phyloP scores from a whole-genome alignment of 2,797 vertebrate genomes.

The Bufotes viridis region DNA sequence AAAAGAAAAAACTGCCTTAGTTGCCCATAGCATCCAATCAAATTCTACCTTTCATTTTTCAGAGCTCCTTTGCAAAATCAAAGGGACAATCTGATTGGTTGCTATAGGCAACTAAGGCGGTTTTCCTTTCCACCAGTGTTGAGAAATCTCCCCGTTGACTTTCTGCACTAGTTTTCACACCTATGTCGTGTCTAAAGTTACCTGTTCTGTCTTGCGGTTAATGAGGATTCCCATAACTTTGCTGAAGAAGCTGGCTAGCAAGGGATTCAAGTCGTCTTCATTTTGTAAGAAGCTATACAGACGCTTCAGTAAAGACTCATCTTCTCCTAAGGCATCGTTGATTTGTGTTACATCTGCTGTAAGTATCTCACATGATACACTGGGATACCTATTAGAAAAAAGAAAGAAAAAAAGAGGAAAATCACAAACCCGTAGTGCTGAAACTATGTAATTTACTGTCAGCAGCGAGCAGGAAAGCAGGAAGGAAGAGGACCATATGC shows the following conservation, averaged over 20 bases:
- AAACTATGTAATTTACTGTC: not conserved
- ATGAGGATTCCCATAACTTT: constrained; percentile 78
- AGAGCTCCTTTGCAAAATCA: too few species aligned
- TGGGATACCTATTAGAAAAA: constrained; percentile 70
- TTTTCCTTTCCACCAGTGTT: not conserved
- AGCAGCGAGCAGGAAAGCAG: too few species aligned
- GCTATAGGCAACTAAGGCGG: too few species aligned
- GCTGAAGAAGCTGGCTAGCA: constrained; percentile 78
- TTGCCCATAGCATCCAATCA: too few species aligned
- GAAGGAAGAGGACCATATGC: too few species aligned
- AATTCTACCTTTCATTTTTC: too few species aligned
- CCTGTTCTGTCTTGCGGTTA: constrained; percentile 76
- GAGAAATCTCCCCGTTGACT: not conserved
- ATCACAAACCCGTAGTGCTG: not conserved
- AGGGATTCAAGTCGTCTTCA: constrained; percentile 67
- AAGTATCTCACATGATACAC: constrained; percentile 75
- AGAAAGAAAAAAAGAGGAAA: not conserved
- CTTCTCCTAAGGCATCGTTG: constrained; percentile 72
- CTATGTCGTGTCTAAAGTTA: constrained; percentile 40
- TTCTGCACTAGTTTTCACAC: not conserved
- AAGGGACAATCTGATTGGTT: too few species aligned
- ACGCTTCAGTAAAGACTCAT: constrained; percentile 72
- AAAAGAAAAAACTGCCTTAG: too few species aligned
- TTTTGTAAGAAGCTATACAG: constrained; percentile 75
- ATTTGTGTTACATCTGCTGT: constrained; percentile 75